Percentiles rank a stretch among this genome's conserved stretches.
Evolutionary conservation across 2,113 vertebrate genomes (phyloP).

Genomic region (Nematolebias whitei): DNA sequence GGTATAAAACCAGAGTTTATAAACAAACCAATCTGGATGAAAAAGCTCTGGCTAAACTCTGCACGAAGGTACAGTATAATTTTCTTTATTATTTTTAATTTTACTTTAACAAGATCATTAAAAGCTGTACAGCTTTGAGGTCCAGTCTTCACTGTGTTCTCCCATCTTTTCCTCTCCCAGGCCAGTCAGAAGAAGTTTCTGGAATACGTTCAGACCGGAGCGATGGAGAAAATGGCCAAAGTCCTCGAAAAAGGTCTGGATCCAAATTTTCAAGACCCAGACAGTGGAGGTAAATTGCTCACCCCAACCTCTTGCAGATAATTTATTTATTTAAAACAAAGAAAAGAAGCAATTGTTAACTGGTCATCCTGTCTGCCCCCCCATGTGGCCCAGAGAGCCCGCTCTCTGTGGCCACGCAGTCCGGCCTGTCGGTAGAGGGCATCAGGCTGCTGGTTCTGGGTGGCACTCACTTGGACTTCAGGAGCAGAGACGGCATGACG

Average conservation of each 20-base stretch:
- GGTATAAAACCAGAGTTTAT: slow-evolving; percentile 97
- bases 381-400: slow-evolving; percentile 82
- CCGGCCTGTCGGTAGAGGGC: slow-evolving; percentile 81
- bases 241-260: slow-evolving; percentile 92
- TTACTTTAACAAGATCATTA: not conserved
- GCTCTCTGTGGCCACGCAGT: slow-evolving; percentile 84
- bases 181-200: slow-evolving; percentile 91
- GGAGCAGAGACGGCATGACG: slow-evolving; percentile 87
- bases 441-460: slow-evolving; percentile 87
- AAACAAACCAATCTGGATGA: slow-evolving; percentile 95
- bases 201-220: slow-evolving; percentile 87
- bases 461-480: slow-evolving; percentile 90
- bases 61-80: slow-evolving; percentile 91
- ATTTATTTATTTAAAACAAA: not conserved
- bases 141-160: not conserved
- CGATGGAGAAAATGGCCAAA: slow-evolving; percentile 86
- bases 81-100: no score
- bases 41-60: slow-evolving; percentile 93
- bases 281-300: slow-evolving; percentile 84
- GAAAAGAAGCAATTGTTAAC: no score
- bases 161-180: slow-evolving; percentile 61
- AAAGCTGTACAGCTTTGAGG: not conserved
- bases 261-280: slow-evolving; percentile 92
- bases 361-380: not conserved
- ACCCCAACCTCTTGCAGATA: not conserved